Conservation (phyloP, 1,140 invertebrate genomes). For the Drosophila biarmipes region DNA sequence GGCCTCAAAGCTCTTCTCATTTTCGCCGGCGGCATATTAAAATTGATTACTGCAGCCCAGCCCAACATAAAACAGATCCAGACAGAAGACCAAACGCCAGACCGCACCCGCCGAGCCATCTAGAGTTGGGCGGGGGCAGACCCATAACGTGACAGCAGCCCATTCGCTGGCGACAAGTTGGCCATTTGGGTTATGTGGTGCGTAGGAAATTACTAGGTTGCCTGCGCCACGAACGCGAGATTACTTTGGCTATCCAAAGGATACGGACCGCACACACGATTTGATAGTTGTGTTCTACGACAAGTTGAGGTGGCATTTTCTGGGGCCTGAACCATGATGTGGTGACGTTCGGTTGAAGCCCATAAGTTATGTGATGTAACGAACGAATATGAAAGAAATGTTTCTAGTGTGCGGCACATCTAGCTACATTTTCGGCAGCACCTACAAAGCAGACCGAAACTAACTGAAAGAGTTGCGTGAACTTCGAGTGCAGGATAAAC, state of each 20-base stretch:
- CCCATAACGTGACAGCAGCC: constrained; percentile 68
- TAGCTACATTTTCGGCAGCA: constrained; percentile 72
- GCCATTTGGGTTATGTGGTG: constrained; percentile 67
- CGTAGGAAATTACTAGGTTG: constrained; percentile 61
- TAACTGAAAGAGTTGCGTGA: constrained; percentile 66
- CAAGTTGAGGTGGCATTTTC: too few species aligned
- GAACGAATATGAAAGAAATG: constrained; percentile 2
- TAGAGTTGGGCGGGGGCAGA: not conserved
- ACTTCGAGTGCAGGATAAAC: constrained; percentile 62
- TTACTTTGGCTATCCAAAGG: constrained; percentile 18
- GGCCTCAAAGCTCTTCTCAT: constrained; percentile 3
- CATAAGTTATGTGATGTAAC: too few species aligned
- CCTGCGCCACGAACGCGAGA: constrained; percentile 17
- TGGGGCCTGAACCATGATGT: too few species aligned
- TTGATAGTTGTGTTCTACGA: not conserved
- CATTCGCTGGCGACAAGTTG: constrained; percentile 77
- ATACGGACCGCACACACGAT: not conserved
- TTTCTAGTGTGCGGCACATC: constrained; percentile 48
- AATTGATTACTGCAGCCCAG: constrained; percentile 64
- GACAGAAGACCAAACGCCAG: constrained; percentile 8
- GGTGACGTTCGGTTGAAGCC: too few species aligned
- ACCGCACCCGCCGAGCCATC: constrained; percentile 29
- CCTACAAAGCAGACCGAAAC: constrained; percentile 46
- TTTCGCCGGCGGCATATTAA: constrained; percentile 49
- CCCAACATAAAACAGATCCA: constrained; percentile 14